Evolutionary conservation across 1,140 invertebrate species (phyloP).

Genomic region (Pantala flavescens): DNA sequence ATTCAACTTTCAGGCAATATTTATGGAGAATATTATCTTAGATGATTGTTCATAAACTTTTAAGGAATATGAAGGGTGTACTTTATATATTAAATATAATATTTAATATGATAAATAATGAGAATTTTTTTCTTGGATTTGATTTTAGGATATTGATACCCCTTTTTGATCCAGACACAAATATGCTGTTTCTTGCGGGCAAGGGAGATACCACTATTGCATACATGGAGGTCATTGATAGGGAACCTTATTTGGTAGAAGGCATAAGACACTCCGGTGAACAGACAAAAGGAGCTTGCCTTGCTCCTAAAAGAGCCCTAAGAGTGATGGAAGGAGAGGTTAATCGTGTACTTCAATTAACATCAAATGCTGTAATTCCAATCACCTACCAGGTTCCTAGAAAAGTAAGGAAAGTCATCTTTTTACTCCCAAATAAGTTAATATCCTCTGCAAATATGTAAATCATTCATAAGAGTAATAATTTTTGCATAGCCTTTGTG

Average conservation of each 20-base stretch:
- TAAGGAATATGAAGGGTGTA: too few species aligned
- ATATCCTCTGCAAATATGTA: neutral
- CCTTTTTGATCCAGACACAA: conserved; percentile 79
- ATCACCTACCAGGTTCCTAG: conserved; percentile 89
- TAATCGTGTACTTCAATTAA: conserved; percentile 75
- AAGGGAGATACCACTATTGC: conserved; percentile 81
- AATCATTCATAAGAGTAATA: too few species aligned
- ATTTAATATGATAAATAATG: too few species aligned
- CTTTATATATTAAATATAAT: too few species aligned
- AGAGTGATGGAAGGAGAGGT: conserved; percentile 93
- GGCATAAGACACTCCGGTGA: conserved; percentile 70
- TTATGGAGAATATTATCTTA: too few species aligned
- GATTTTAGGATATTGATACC: conserved; percentile 66
- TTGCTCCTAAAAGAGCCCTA: conserved; percentile 83
- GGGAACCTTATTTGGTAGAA: conserved; percentile 71
- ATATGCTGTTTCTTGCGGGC: conserved; percentile 88
- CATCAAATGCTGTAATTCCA: conserved; percentile 73
- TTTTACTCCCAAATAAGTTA: conserved; percentile 3
- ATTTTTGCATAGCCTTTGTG: too few species aligned
- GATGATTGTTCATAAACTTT: too few species aligned
- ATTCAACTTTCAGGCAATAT: too few species aligned
- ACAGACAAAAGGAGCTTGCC: conserved; percentile 82
- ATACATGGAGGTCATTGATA: conserved; percentile 75
- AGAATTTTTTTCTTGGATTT: conserved; percentile 22
- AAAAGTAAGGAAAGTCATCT: conserved; percentile 46